These are phyloP conservation scores for Parnassius mnemosyne DNA, from an alignment of 2,888 invertebrate species.

Conservation along the genomic window DNA sequence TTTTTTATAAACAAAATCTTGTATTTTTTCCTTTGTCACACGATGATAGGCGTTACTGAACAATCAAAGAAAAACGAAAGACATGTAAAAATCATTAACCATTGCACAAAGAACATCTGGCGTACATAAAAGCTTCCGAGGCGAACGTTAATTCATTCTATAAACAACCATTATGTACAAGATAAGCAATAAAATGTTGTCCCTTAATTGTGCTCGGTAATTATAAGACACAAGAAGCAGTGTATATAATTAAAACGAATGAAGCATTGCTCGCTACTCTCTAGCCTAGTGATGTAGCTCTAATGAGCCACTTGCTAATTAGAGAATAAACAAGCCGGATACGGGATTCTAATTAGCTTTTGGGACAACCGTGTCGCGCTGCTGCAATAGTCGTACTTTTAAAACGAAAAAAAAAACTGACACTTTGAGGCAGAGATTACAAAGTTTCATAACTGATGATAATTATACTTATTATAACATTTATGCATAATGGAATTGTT, in stretches of 20 bases:
- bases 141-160: constrained; percentile 43
- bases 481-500: too few species aligned
- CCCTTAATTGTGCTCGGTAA: constrained; percentile 70
- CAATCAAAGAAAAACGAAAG: constrained; percentile 1
- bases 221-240: constrained; percentile 64
- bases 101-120: constrained; percentile 10
- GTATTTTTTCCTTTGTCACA: background rate
- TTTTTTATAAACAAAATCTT: too few species aligned
- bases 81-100: constrained; percentile 6
- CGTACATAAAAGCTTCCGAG: constrained; percentile 15
- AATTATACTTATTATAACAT: too few species aligned
- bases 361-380: constrained; percentile 55
- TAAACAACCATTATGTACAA: constrained; percentile 52
- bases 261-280: constrained; percentile 61
- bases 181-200: constrained; percentile 66
- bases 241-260: constrained; percentile 78
- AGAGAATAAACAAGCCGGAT: constrained; percentile 76
- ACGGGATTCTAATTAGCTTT: constrained; percentile 78
- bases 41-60: background rate
- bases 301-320: constrained; percentile 78
- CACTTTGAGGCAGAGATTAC: constrained; percentile 18
- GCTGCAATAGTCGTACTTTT: constrained; percentile 26
- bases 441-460: too few species aligned
- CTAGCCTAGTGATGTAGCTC: constrained; percentile 69
- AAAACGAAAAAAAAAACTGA: constrained; percentile 18